Evolutionary conservation across 2,888 invertebrate species (phyloP).

Genomic region (Antheraea yamamai): DNA sequence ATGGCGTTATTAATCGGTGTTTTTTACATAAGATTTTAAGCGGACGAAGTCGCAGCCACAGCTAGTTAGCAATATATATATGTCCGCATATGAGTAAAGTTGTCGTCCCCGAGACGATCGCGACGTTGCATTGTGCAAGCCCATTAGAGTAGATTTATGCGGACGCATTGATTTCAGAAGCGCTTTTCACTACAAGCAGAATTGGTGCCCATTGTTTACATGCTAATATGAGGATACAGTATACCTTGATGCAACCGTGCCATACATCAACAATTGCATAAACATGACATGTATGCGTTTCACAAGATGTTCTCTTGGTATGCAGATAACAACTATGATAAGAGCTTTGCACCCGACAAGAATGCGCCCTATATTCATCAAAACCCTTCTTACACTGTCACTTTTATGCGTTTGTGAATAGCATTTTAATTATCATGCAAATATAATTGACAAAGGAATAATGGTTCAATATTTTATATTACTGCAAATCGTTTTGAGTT

Average conservation of each 20-base stretch:
- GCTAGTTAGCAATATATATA: background rate
- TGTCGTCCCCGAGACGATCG: constrained; percentile 42
- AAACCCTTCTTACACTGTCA: background rate
- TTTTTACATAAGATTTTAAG: too few species aligned
- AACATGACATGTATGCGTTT: constrained; percentile 33
- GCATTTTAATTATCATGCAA: constrained; percentile 2
- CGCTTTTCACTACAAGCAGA: constrained; percentile 44
- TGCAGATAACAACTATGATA: constrained; percentile 33
- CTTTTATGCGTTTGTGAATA: background rate
- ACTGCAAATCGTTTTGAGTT: background rate
- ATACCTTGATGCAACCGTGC: constrained; percentile 49
- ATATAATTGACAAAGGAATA: background rate
- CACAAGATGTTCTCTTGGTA: constrained; percentile 33
- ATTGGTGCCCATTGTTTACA: constrained; percentile 51
- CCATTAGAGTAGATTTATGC: constrained; percentile 43
- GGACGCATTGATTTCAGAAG: constrained; percentile 56
- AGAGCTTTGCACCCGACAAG: constrained; percentile 26
- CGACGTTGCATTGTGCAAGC: constrained; percentile 43
- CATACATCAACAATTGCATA: constrained; percentile 47
- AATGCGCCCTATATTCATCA: constrained; percentile 15
- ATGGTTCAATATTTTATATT: background rate
- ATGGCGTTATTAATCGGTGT: too few species aligned
- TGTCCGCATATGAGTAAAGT: constrained; percentile 25
- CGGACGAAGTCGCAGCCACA: too few species aligned
- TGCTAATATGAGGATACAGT: constrained; percentile 55